Conservation (phyloP, 1,140 invertebrate genomes). For the Solenopsis invicta region DNA sequence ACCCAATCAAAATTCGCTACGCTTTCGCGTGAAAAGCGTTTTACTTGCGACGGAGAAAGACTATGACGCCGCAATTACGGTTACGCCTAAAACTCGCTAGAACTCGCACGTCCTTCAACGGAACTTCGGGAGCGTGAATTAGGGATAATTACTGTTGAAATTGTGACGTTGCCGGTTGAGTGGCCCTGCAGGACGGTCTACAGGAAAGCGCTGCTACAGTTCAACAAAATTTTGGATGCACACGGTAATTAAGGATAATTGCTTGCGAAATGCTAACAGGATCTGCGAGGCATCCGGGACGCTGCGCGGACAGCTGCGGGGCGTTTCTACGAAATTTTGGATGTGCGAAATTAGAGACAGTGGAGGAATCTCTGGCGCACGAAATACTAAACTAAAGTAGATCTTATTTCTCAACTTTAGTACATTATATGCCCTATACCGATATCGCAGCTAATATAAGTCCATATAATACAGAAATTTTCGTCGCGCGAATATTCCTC, state of each 20-base stretch:
- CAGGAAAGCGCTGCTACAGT: constrained; percentile 43
- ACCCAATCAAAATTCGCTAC: background rate
- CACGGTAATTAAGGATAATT: constrained; percentile 63
- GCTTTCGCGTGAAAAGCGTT: background rate
- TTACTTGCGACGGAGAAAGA: background rate
- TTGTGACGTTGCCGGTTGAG: constrained; percentile 58
- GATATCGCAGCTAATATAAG: background rate
- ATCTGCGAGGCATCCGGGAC: constrained; percentile 16
- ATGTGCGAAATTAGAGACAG: constrained; percentile 19
- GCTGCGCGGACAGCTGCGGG: constrained; percentile 34
- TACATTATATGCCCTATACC: background rate
- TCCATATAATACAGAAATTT: background rate
- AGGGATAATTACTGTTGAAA: constrained; percentile 55
- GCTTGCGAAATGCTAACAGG: constrained; percentile 61
- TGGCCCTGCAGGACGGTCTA: constrained; percentile 37
- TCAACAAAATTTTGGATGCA: constrained; percentile 60
- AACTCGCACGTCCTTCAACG: constrained; percentile 23
- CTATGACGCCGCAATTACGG: constrained; percentile 47
- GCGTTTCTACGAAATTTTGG: constrained; percentile 50
- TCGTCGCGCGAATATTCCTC: background rate
- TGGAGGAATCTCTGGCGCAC: background rate
- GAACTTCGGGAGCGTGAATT: constrained; percentile 51
- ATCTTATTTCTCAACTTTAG: background rate
- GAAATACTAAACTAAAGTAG: background rate
- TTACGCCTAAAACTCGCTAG: background rate